phyloP scores from a whole-genome alignment of 2,797 vertebrate genomes.

The Muraenolepis orangiensis region DNA sequence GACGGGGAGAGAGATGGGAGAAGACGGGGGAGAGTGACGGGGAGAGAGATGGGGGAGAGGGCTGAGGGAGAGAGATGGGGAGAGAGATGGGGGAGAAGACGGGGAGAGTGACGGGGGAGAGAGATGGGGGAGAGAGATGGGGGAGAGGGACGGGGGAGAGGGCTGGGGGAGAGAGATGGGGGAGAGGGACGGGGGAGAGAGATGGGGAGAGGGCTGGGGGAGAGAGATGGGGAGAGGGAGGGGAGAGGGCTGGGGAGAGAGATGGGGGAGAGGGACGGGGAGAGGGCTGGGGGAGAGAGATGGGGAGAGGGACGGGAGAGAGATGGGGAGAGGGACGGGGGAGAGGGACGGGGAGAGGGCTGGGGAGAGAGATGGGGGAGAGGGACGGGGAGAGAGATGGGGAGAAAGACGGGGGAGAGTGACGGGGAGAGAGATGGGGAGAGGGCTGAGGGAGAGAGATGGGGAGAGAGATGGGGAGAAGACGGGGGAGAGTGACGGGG shows the following conservation, averaged over 20 bases:
- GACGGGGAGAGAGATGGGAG: slow-evolving; percentile 55
- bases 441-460: background rate
- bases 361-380: slow-evolving; percentile 63
- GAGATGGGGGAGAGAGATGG: slow-evolving; percentile 54
- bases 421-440: slow-evolving; percentile 1
- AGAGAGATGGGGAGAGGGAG: slow-evolving; percentile 67
- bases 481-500: slow-evolving; percentile 57
- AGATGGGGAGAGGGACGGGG: background rate
- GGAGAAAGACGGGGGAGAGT: no score
- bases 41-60: background rate
- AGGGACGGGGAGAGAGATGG: slow-evolving; percentile 55
- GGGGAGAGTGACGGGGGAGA: no score
- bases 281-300: slow-evolving; percentile 20
- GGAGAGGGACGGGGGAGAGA: background rate
- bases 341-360: background rate
- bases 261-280: no score
- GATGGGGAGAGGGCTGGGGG: no score
- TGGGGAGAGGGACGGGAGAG: no score
- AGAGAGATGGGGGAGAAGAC: slow-evolving; percentile 69
- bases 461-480: slow-evolving; percentile 64
- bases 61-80: background rate
- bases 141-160: no score
- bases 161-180: slow-evolving; percentile 3
- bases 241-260: slow-evolving; percentile 55
- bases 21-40: slow-evolving; percentile 45